Evolutionary conservation across 2,113 vertebrate genomes (phyloP).

Genomic region (Colistium nudipinnis): DNA sequence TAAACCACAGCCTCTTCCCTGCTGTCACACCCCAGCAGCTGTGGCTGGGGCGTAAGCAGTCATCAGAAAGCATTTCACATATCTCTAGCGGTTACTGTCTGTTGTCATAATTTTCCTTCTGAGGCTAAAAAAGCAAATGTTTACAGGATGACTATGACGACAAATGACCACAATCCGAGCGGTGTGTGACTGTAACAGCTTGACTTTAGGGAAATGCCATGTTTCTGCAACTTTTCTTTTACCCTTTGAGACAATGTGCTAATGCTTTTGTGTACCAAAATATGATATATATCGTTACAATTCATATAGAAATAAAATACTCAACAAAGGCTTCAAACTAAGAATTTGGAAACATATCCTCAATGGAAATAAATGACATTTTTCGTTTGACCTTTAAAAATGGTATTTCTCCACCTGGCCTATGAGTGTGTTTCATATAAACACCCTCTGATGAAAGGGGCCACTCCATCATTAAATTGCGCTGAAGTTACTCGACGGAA

Average conservation of each 20-base stretch:
- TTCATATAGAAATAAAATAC: too few species aligned
- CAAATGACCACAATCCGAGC: slow-evolving; percentile 17
- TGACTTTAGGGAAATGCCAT: slow-evolving; percentile 30
- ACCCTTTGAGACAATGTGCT: background rate
- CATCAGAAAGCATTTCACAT: slow-evolving; percentile 69
- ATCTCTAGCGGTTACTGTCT: slow-evolving; percentile 45
- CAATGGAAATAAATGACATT: slow-evolving; percentile 22
- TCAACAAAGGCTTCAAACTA: slow-evolving; percentile 33
- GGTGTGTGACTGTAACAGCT: slow-evolving; percentile 11
- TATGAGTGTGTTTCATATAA: slow-evolving; percentile 59
- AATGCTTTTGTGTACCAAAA: too few species aligned
- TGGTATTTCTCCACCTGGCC: slow-evolving; percentile 27
- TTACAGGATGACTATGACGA: slow-evolving; percentile 52
- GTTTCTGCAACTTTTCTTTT: slow-evolving; percentile 32
- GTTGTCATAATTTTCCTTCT: slow-evolving; percentile 62
- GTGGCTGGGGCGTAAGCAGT: slow-evolving; percentile 48
- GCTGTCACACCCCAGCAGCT: slow-evolving; percentile 71
- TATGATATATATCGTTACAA: too few species aligned
- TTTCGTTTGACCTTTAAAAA: slow-evolving; percentile 55
- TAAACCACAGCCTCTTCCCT: slow-evolving; percentile 68
- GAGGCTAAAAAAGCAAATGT: slow-evolving; percentile 19
- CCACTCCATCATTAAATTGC: slow-evolving; percentile 52
- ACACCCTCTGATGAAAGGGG: slow-evolving; percentile 67
- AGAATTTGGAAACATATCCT: slow-evolving; percentile 29
- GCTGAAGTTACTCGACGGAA: slow-evolving; percentile 47